Evolutionary conservation across 2,888 invertebrate genomes (phyloP).

Genomic region (Cetonia aurata): DNA sequence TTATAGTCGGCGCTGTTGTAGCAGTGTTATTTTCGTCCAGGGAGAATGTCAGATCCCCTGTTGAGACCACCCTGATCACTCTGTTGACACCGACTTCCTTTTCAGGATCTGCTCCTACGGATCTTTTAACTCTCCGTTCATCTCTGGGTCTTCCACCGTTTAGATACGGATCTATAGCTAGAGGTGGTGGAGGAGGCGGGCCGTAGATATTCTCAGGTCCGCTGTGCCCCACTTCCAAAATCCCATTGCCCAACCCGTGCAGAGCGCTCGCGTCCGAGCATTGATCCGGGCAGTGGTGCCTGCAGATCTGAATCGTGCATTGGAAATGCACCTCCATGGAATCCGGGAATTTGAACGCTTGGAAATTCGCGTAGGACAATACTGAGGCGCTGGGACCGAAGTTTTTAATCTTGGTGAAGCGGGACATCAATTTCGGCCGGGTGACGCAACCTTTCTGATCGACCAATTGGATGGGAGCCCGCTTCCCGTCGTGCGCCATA

Average conservation of each 20-base stretch:
- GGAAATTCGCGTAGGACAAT: slow-evolving; percentile 92
- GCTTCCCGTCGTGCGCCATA: slow-evolving; percentile 94
- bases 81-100: slow-evolving; percentile 91
- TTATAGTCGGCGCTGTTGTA: slow-evolving; percentile 74
- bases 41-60: slow-evolving; percentile 88
- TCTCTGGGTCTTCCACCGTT: slow-evolving; percentile 80
- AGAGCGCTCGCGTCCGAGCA: slow-evolving; percentile 75
- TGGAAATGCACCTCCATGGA: slow-evolving; percentile 98
- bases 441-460: slow-evolving; percentile 94
- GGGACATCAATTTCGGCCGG: slow-evolving; percentile 91
- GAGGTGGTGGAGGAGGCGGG: slow-evolving; percentile 74
- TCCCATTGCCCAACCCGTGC: slow-evolving; percentile 60
- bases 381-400: slow-evolving; percentile 94
- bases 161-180: slow-evolving; percentile 74
- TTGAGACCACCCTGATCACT: slow-evolving; percentile 91
- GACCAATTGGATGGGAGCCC: slow-evolving; percentile 92
- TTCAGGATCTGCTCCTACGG: slow-evolving; percentile 74
- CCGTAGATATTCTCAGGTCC: slow-evolving; percentile 77
- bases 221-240: slow-evolving; percentile 71
- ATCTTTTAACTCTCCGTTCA: slow-evolving; percentile 78
- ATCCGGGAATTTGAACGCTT: slow-evolving; percentile 96
- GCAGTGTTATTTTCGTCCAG: slow-evolving; percentile 77
- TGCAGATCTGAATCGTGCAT: slow-evolving; percentile 94
- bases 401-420: slow-evolving; percentile 95
- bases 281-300: slow-evolving; percentile 93